phyloP scores from a whole-genome alignment of 2,797 vertebrate species.

The Picus viridis region DNA sequence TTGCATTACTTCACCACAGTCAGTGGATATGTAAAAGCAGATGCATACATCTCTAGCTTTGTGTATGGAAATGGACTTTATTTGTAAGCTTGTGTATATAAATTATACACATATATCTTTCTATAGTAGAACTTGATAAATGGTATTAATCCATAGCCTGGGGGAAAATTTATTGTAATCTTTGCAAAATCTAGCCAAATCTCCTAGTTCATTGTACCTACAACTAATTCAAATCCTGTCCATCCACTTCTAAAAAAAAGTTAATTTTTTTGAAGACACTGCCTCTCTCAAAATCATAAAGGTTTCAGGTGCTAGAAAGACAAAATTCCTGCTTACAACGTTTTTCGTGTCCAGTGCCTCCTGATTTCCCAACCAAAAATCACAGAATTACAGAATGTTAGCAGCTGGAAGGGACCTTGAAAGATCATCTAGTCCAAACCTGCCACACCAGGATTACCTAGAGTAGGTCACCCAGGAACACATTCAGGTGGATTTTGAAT shows the following conservation, averaged over 20 bases:
- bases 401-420: too few species aligned
- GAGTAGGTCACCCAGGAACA: too few species aligned
- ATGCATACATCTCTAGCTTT: neutral
- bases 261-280: neutral
- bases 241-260: neutral
- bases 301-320: neutral
- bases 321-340: neutral
- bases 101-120: neutral
- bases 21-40: neutral
- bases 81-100: neutral
- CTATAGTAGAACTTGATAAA: neutral
- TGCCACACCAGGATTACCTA: too few species aligned
- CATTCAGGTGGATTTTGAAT: too few species aligned
- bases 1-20: neutral
- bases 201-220: neutral
- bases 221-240: neutral
- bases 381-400: too few species aligned
- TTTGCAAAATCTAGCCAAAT: slow-evolving; percentile 2
- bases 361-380: neutral
- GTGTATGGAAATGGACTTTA: neutral
- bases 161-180: neutral
- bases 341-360: neutral
- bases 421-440: too few species aligned
- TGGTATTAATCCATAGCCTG: neutral
- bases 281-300: neutral